Evolutionary conservation across 2,888 invertebrate species (phyloP).

Genomic region (Uropetala carovei): DNA sequence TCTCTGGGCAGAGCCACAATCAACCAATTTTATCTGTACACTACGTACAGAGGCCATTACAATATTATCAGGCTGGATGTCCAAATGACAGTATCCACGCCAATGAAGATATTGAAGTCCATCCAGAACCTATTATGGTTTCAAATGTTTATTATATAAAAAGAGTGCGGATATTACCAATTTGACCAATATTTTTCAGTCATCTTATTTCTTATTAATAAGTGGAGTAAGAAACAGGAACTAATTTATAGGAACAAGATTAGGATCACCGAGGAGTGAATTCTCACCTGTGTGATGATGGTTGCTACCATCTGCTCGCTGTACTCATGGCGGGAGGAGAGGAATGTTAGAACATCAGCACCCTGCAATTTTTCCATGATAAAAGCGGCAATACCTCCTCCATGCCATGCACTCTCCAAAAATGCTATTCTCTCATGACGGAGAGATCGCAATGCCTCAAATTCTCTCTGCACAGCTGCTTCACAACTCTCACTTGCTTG

Average conservation of each 20-base stretch:
- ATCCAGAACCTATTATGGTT: conserved; percentile 81
- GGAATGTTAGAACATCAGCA: conserved; percentile 92
- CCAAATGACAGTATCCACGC: conserved; percentile 92
- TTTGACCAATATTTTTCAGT: background rate
- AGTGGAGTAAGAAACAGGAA: background rate
- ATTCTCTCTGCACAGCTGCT: conserved; percentile 83
- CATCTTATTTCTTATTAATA: background rate
- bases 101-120: conserved; percentile 97
- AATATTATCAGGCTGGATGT: conserved; percentile 96
- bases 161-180: background rate
- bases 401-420: conserved; percentile 84
- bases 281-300: conserved; percentile 85
- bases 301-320: conserved; percentile 94
- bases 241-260: background rate
- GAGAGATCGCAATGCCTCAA: conserved; percentile 87
- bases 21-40: conserved; percentile 92
- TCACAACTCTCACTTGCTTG: conserved; percentile 37
- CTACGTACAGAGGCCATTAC: conserved; percentile 92
- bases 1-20: conserved; percentile 91
- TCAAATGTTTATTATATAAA: background rate
- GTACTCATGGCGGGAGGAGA: conserved; percentile 92
- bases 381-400: conserved; percentile 83
- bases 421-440: conserved; percentile 93
- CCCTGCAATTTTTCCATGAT: conserved; percentile 92
- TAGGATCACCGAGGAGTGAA: background rate